Conservation (phyloP, 1,140 invertebrate species). For the Papilio polyxenes region DNA sequence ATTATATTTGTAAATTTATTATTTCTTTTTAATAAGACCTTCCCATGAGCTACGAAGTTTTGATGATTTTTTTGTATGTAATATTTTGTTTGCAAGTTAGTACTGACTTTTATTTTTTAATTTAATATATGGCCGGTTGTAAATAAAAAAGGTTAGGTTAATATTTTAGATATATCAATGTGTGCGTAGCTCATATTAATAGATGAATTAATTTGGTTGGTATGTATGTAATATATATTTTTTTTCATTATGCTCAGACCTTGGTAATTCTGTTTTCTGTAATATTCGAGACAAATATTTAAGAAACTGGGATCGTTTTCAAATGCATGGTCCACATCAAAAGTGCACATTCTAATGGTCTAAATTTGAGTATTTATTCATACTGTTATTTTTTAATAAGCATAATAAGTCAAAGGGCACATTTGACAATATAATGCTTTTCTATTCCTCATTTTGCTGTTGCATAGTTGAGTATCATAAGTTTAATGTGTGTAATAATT, state of each 20-base stretch:
- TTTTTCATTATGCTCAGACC: no score
- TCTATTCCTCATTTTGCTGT: neutral
- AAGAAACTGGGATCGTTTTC: no score
- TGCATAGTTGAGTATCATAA: neutral
- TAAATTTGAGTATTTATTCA: no score
- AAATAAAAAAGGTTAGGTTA: constrained; percentile 3
- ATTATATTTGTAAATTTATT: constrained; percentile 52
- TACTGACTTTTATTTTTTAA: constrained; percentile 13
- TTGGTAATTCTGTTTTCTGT: neutral
- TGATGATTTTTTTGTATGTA: neutral
- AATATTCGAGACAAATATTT: neutral
- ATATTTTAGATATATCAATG: neutral
- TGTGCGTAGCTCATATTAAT: neutral
- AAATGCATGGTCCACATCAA: no score
- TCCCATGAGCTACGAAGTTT: constrained; percentile 5
- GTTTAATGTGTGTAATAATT: neutral
- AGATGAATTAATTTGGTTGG: neutral
- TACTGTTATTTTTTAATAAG: neutral
- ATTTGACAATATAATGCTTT: neutral
- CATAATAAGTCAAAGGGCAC: constrained; percentile 6
- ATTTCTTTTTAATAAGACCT: constrained; percentile 7
- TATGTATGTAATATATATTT: no score
- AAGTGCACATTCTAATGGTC: no score
- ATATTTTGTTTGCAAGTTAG: neutral
- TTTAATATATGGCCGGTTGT: neutral